These are phyloP conservation scores for Brenthis ino DNA, from an alignment of 2,888 invertebrate genomes.

Conservation along the genomic window DNA sequence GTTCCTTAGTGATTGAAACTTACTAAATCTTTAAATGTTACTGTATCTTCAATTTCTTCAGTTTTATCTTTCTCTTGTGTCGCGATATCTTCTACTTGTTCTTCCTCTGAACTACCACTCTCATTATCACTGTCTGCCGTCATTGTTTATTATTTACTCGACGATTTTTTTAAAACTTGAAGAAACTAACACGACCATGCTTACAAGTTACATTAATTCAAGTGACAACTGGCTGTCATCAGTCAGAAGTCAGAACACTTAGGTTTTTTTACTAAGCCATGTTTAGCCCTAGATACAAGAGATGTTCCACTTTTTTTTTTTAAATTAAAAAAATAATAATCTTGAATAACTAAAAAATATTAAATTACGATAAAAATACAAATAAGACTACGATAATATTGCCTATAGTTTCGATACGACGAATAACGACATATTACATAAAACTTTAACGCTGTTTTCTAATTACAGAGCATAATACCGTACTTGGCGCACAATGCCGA, in stretches of 20 bases:
- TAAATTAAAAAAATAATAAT: no score
- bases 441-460: no score
- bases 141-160: slow-evolving; percentile 51
- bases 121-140: slow-evolving; percentile 55
- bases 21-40: slow-evolving; percentile 77
- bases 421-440: no score
- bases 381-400: no score
- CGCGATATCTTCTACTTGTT: slow-evolving; percentile 43
- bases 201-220: background rate
- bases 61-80: slow-evolving; percentile 41
- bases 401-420: no score
- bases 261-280: background rate
- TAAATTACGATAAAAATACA: no score
- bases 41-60: slow-evolving; percentile 55
- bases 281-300: no score
- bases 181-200: slow-evolving; percentile 26
- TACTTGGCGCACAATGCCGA: no score
- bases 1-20: slow-evolving; percentile 27
- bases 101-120: slow-evolving; percentile 48
- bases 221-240: background rate
- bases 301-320: no score
- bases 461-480: no score
- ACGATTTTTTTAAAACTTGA: background rate
- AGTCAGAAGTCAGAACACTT: background rate
- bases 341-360: no score